Base-by-base conservation (phyloP, 2,888 invertebrate genomes). In the Scrobipalpa atriplicella region DNA sequence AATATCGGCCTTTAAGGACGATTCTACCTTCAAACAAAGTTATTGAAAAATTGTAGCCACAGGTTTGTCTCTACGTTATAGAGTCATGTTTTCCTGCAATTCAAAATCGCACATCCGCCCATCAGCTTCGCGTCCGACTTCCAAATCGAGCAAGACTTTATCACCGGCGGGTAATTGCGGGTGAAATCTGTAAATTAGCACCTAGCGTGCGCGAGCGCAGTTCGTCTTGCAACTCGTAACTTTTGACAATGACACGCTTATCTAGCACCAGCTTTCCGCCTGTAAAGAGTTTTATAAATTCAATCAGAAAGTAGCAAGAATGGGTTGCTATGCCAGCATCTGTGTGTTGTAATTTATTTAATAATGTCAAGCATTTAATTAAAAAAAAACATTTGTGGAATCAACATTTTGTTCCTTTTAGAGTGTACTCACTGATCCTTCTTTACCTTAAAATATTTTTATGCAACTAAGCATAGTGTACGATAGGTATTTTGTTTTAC, bases 121-220 rank as follows among this genome's bases (percentile, higher is more conserved):
- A 9, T 36, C 36, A 36, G 8, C 16, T 5, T 38, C 58, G 38
- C 16, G 58, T n/a, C 38, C 58, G 58, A 58, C 38, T 38, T 62
- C 64, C 61, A 62, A 67, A 67, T 64, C 41, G 54, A 41, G 67
- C 47, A 54, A 56, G 73, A 75, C 74, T 76, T 77, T 73, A 77
- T 72, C 74, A 73, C 70, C 68, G 67, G 39, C 56, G 63, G 70
- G 70, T 78, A 79, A 82, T 78, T 79, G 78, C 78, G 74, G 71
- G 76, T 74, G 78, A 81, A 81, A 81, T 79, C 78, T 75, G 76
- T 75, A 81, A 80, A 81, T 79, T 76, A 75, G 74, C 76, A 71
- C 68, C 72, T 82, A 73, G 80, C 82, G 81, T 83, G 83, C 70
- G 70, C 66, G 38, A 10, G 67, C 66, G 75, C 78, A 77, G 67